Evolutionary conservation across 2,888 invertebrate genomes (phyloP), one percentile per base, ranked within the genome.

Genomic region (Ophion slaviceki): DNA sequence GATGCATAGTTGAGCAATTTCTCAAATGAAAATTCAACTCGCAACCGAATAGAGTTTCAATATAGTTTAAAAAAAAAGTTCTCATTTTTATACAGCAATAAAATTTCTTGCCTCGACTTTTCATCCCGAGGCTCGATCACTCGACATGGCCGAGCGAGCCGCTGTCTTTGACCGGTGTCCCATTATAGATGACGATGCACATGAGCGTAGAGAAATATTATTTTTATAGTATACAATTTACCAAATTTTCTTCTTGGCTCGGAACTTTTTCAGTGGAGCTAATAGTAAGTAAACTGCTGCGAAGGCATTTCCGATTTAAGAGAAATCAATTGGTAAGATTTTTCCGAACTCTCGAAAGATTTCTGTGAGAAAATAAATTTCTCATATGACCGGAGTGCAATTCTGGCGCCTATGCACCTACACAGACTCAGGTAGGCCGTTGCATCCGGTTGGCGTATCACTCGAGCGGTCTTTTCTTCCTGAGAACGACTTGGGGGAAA

Each of bases 381-480:
- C 66, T 77, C 40, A 57, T 47, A 10, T 28, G 68, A 62, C 24
- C 28, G 11, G 40, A 70, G 59, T 24, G 64, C n/a, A 45, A 68
- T 67, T 61, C 62, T 80, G 89, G 87, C 90, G 91, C 91, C 91
- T 89, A 89, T 91, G 92, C 83, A 87, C 89, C 88, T 91, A 88
- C 90, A 74, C 72, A 89, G 88, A 90, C 88, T 89, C 90, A 90
- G 89, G 88, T 88, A 87, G 88, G 83, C 87, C 72, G 82, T 87
- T 88, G 90, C 90, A 91, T 91, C 91, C 92, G 92, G 91, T 91
- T 90, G 82, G 85, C 79, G 90, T 90, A 89, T 91, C 91, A 90
- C 89, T 90, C 88, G 90, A 90, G 89, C 88, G 87, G 88, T 86
- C 88, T 71, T 28, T 64, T 47, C 89, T 71, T 66, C 75, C 68